Evolutionary conservation across 2,113 vertebrate genomes (phyloP), one percentile per base, ranked within the genome.

Genomic region (Haplotaxodon microlepis): DNA sequence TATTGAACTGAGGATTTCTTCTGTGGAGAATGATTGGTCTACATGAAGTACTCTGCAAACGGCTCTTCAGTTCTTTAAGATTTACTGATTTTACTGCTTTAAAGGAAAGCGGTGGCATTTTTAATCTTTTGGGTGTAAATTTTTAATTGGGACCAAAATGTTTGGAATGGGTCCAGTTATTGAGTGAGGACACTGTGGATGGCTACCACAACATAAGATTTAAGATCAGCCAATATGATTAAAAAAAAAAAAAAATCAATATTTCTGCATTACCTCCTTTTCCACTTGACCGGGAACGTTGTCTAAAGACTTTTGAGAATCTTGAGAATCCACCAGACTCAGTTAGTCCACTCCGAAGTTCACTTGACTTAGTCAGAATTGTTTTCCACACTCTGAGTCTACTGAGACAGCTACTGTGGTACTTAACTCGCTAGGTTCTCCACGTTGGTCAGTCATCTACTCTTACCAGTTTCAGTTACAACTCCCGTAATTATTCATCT

Each of bases 1-100:
- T 51, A 59, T 71, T 84, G 79, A 82, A 27, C 66, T 21, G 24
- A 57, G 29, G 31, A 34, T 85, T 84, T 88, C 29, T 42, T 51
- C 50, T 3, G 1, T 79, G 21, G 66, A 66, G 69, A 42, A 80
- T 71, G 47, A 56, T 82, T 82, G 42, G 45, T 78, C 53, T 61
- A 31, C 50, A 61, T 45, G 19, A 83, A 79, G 53, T n/a, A n/a
- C 27, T 10, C 51, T 0, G 31, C 7, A 66, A 86, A 69, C 4
- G 5, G 4, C 57, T 40, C n/a, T 79, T 42, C 27, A 4, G 7
- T 78, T 45, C 10, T n/a, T 45, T 82, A 47, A 81, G 40, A 81
- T 40, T 19, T n/a, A 59, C 82, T 84, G 59, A 84, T 73, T 63
- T 56, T 13, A 34, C 8, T 47, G 50, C 31, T 31, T 69, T 29